These are phyloP conservation scores for Pocota personata DNA, from an alignment of 2,888 invertebrate genomes.

Conservation along the genomic window DNA sequence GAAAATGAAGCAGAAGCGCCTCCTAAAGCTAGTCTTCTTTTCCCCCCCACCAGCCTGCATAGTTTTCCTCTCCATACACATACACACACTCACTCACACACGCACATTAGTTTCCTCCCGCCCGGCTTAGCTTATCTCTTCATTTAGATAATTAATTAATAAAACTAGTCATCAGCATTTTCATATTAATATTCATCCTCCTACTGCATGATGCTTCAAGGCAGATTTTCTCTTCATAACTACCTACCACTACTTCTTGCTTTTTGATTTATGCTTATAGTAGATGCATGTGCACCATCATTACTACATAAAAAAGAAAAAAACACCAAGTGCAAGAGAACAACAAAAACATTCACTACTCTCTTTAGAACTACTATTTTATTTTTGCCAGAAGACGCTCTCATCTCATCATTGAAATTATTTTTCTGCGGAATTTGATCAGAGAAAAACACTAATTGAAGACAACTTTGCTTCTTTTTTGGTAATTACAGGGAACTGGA, in stretches of 20 bases:
- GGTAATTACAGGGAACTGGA: constrained; percentile 87
- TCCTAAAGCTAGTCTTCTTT: constrained; percentile 54
- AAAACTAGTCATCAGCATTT: background rate
- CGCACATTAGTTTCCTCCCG: constrained; percentile 19
- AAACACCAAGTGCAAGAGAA: background rate
- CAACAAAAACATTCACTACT: background rate
- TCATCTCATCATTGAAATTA: constrained; percentile 53
- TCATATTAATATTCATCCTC: background rate
- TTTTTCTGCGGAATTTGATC: constrained; percentile 55
- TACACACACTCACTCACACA: constrained; percentile 10
- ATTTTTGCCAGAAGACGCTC: constrained; percentile 59
- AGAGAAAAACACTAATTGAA: constrained; percentile 80
- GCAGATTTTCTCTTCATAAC: background rate
- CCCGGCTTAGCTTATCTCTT: background rate
- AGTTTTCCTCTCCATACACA: constrained; percentile 29
- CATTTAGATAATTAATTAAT: background rate
- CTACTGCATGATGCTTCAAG: background rate
- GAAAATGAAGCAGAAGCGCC: constrained; percentile 44
- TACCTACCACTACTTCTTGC: constrained; percentile 1
- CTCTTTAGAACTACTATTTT: constrained; percentile 10
- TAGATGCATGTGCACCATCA: constrained; percentile 26
- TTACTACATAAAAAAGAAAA: background rate
- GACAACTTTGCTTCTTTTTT: constrained; percentile 62
- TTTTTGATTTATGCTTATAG: constrained; percentile 7
- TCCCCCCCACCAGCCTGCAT: constrained; percentile 21